Evolutionary conservation across 2,113 vertebrate species (phyloP).

Genomic region (Donacobius atricapilla): DNA sequence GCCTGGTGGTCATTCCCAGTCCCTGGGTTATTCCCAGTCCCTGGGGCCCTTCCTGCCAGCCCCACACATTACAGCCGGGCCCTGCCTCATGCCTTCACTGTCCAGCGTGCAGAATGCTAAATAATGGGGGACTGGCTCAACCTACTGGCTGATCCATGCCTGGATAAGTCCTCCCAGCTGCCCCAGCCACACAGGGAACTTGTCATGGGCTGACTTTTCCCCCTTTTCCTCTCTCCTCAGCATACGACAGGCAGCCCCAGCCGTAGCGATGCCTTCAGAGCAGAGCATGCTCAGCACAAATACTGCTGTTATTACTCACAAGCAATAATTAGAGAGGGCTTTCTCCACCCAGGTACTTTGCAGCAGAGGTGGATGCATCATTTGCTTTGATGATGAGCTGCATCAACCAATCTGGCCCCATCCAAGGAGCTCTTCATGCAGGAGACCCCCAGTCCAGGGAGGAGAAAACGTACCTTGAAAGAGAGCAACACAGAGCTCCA

Average conservation of each 20-base stretch:
- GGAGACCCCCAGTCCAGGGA: background rate
- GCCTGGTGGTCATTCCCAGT: background rate
- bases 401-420: background rate
- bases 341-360: background rate
- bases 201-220: fast-evolving
- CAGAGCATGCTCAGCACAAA: background rate
- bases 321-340: background rate
- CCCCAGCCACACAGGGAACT: background rate
- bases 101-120: background rate
- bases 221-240: fast-evolving
- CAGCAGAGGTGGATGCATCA: background rate
- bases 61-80: fast-evolving
- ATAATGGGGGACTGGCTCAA: background rate
- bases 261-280: fast-evolving
- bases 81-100: background rate
- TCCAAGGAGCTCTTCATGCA: background rate
- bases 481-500: background rate
- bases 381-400: background rate
- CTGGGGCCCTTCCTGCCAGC: fast-evolving
- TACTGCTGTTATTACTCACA: background rate
- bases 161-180: background rate
- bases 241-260: fast-evolving
- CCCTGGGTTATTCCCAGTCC: fast-evolving
- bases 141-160: background rate
- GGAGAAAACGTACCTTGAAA: background rate